Base-by-base conservation (phyloP, 2,113 vertebrate species). In the Anser brachyrhynchus region DNA sequence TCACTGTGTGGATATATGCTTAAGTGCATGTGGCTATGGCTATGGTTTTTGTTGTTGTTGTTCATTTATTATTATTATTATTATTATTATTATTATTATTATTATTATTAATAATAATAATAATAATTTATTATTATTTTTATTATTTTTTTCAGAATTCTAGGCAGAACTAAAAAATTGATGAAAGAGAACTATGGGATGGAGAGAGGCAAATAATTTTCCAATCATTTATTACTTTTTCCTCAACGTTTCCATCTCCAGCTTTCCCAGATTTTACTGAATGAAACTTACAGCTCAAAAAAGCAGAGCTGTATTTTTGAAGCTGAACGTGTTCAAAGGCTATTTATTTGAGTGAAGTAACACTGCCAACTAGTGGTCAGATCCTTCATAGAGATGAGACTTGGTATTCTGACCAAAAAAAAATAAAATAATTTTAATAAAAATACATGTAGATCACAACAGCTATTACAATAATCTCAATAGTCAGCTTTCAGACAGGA, bases 311-410 rank as follows among this genome's bases (percentile, higher is more conserved):
- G 0, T 0, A 2, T 2, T 51, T 65, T 64, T 73, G 62, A 6
- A 65, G 74, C 6, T 20, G 35, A 75, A 28, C 15, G 13, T 9
- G 10, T 84, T 75, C 15, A 51, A 76, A 85, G 51, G 13, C 7
- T 29, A 13, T 11, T 51, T 71, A 43, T 66, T 64, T 88, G 65
- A 80, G 70, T 92, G 93, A 95, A 84, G 86, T 76, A 90, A 93
- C 58, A 76, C 81, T 80, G 96, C 93, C 96, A 96, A 92, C 95
- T 96, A 97, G 97, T 46, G 93, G 92, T 89, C 76, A 91, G 62
- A 74, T 18, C 6, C 37, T 31, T 91, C 54, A 55, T 0, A 52
- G 46, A 43, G 52, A 59, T 54, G 33, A 79, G 18, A 66, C n/a
- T n/a, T 15, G 6, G 3, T 52, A 71, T 49, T 70, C 23, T 25